Conservation (phyloP, 2,797 vertebrate genomes). For the Trichosurus vulpecula region DNA sequence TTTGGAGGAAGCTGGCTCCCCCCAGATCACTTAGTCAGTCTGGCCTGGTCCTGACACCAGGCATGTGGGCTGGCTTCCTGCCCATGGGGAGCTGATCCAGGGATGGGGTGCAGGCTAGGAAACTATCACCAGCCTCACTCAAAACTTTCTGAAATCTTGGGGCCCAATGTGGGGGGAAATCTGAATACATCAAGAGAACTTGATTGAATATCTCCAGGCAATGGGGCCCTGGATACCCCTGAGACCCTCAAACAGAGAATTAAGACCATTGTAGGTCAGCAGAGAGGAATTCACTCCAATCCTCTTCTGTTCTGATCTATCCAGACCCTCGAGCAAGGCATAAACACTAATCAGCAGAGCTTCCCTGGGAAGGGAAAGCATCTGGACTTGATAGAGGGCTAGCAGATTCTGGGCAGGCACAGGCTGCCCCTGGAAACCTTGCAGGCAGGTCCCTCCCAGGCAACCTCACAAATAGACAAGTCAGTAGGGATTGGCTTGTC, state of each 20-base stretch:
- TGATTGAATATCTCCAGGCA: background rate
- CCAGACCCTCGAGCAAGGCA: background rate
- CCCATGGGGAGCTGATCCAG: background rate
- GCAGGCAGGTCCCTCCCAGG: background rate
- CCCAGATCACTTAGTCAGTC: background rate
- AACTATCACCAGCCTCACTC: background rate
- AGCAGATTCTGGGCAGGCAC: background rate
- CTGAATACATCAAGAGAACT: background rate
- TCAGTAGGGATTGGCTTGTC: background rate
- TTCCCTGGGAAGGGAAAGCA: background rate
- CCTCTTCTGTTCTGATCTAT: constrained; percentile 2
- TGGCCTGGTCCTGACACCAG: background rate
- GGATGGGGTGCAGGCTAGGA: background rate
- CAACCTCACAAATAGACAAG: background rate
- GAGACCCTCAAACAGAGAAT: background rate
- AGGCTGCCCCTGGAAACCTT: constrained; percentile 5
- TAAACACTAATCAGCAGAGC: background rate
- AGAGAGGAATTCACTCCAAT: background rate
- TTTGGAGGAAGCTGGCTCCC: background rate
- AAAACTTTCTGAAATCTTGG: background rate
- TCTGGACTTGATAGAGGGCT: background rate
- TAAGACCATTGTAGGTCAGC: constrained; percentile 11
- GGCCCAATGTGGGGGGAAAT: background rate
- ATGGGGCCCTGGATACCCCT: background rate
- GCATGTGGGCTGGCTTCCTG: background rate